Percentiles rank a stretch among this genome's conserved stretches.
phyloP scores from a whole-genome alignment of 2,113 vertebrate species.

The Sterrhoptilus dennistouni region DNA sequence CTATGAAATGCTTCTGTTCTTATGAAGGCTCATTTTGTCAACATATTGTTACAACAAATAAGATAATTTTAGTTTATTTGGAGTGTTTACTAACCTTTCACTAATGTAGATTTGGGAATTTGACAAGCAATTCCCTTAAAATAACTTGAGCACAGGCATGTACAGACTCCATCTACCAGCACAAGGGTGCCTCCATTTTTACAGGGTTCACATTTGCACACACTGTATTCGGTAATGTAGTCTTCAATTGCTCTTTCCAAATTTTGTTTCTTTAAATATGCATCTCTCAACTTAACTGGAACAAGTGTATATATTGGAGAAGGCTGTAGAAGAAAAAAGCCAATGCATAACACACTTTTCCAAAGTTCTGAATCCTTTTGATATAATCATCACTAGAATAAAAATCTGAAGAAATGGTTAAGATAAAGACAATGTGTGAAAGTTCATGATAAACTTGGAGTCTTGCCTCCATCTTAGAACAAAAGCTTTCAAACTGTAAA shows the following conservation, averaged over 20 bases:
- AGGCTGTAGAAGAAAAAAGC: slow-evolving; percentile 48
- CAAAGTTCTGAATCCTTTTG: neutral
- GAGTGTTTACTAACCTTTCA: slow-evolving; percentile 62
- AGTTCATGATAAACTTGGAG: neutral
- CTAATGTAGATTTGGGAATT: slow-evolving; percentile 31
- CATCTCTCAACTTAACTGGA: slow-evolving; percentile 75
- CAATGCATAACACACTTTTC: neutral
- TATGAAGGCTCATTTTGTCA: neutral
- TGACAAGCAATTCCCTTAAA: slow-evolving; percentile 84
- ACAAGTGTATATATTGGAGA: slow-evolving; percentile 82
- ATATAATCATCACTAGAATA: neutral
- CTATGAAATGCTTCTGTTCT: neutral
- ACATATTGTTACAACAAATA: neutral
- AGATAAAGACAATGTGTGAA: neutral
- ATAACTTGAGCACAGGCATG: slow-evolving; percentile 75
- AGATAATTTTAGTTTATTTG: neutral
- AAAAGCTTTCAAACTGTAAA: neutral
- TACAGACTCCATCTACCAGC: slow-evolving; percentile 82
- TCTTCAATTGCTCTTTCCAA: slow-evolving; percentile 80
- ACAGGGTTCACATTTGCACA: slow-evolving; percentile 85
- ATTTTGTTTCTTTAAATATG: slow-evolving; percentile 77
- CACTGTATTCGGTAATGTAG: slow-evolving; percentile 82
- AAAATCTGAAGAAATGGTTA: neutral
- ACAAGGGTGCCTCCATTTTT: slow-evolving; percentile 82
- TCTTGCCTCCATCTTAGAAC: neutral